A percentile compares a stretch with the other conserved stretches of the same genome.
phyloP scores from a whole-genome alignment of 1,140 invertebrate species.

The Adelges cooleyi region DNA sequence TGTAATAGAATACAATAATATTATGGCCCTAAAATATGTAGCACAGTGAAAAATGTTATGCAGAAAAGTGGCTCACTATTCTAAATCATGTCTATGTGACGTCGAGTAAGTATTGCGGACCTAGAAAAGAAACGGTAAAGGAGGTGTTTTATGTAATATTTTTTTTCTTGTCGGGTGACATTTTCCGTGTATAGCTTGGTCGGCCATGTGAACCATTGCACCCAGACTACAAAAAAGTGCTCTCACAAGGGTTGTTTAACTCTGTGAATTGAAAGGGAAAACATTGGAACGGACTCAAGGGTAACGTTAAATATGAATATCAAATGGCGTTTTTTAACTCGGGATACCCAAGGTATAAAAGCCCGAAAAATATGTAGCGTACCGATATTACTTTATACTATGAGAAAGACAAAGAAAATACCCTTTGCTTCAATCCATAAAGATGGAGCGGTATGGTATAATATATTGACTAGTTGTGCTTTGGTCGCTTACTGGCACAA shows the following conservation, averaged over 20 bases:
- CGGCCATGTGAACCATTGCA: background rate
- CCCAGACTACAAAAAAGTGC: background rate
- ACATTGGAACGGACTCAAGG: background rate
- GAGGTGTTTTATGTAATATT: background rate
- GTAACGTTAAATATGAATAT: background rate
- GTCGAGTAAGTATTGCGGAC: constrained; percentile 8
- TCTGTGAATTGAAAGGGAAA: background rate
- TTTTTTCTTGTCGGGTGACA: background rate
- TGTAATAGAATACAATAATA: no score
- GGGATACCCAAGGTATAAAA: no score
- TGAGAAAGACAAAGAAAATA: no score
- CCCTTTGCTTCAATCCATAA: no score
- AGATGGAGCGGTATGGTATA: no score
- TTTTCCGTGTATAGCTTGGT: background rate
- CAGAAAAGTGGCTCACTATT: background rate
- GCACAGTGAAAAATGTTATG: background rate
- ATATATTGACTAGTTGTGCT: no score
- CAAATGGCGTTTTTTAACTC: background rate
- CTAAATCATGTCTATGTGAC: constrained; percentile 15
- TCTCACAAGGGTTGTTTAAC: background rate
- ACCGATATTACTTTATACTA: no score
- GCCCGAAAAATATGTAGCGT: no score
- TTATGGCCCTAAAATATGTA: no score
- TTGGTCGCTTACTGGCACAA: no score
- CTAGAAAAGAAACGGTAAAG: background rate